phyloP scores from a whole-genome alignment of 2,888 invertebrate species.

The Tubulanus polymorphus region DNA sequence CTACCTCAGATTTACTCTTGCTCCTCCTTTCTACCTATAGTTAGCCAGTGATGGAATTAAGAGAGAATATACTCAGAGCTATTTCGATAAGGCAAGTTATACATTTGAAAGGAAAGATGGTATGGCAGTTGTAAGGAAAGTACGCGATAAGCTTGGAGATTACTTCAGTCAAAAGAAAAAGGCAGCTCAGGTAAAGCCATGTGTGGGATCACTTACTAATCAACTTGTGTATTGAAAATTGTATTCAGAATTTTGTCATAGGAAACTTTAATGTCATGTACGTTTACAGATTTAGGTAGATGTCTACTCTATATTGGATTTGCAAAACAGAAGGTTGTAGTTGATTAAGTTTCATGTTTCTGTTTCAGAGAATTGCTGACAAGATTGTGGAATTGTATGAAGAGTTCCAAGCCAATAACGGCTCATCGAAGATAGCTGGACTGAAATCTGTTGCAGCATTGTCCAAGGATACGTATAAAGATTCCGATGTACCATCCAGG shows the following conservation, averaged over 20 bases:
- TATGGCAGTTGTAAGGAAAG: constrained; percentile 39
- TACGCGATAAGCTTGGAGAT: constrained; percentile 42
- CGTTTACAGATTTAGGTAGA: too few species aligned
- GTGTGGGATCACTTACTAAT: too few species aligned
- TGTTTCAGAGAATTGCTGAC: constrained; percentile 39
- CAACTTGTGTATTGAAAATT: too few species aligned
- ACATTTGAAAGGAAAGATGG: constrained; percentile 49
- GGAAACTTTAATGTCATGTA: too few species aligned
- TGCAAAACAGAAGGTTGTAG: too few species aligned
- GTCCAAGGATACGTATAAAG: constrained; percentile 37
- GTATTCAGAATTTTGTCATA: too few species aligned
- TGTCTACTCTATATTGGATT: too few species aligned
- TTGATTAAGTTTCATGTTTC: constrained; percentile 4
- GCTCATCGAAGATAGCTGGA: constrained; percentile 15
- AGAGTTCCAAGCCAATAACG: constrained; percentile 24
- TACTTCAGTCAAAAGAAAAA: constrained; percentile 48
- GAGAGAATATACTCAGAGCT: constrained; percentile 47
- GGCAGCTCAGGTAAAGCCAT: constrained; percentile 43
- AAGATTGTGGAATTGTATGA: constrained; percentile 45
- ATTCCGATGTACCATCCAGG: constrained; percentile 51
- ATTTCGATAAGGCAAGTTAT: constrained; percentile 51
- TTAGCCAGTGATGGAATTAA: constrained; percentile 53
- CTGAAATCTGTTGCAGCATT: constrained; percentile 35
- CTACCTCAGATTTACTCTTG: not conserved
- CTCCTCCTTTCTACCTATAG: constrained; percentile 23